Evolutionary conservation across 2,797 vertebrate species (phyloP), one percentile per base, ranked within the genome.

Genomic region (Ateles fusciceps): DNA sequence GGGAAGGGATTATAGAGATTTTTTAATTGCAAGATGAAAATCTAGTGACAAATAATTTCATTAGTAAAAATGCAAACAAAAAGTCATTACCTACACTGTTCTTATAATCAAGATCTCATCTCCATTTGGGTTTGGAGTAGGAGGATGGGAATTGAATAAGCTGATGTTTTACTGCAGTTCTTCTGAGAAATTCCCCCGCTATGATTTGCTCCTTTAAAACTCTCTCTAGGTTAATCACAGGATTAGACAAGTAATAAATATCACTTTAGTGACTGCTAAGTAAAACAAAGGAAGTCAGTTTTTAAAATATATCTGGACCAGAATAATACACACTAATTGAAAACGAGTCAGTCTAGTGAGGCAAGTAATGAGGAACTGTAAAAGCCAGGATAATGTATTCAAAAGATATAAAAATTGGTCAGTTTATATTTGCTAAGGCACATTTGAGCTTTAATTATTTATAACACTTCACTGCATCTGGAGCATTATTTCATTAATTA

Each of bases 21-120:
- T 96, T 98, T 96, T 79, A 98, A 97, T 39, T 96, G 91, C 98
- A 98, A 97, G 85, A 98, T 95, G 87, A 96, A 98, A 98, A 98
- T 81, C 91, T 72, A 97, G 90, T 87, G 76, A 96, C 93, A 98
- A 98, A 95, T 80, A 97, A n/a, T 95, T 96, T 95, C 59, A 97
- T 97, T 96, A 97, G 7, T 84, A 98, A 98, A 97, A 96, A 97
- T 80, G 52, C 78, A 97, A 96, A 97, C 8, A 94, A 97, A 98
- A 91, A 79, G 97, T 90, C 92, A 96, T 97, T 97, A 84, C 92
- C 39, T 85, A 86, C 59, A 83, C 68, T 90, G 33, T 91, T 95
- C 89, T 72, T 96, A 96, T 59, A 97, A 95, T 96, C 96, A 96
- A 26, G n/a, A 94, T 52, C 94, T 72, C 85, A 46, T 90, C 57